Percentiles rank a stretch among this genome's conserved stretches.
These are phyloP conservation scores for Gila robusta DNA, from an alignment of 2,797 vertebrate species.

Conservation along the genomic window DNA sequence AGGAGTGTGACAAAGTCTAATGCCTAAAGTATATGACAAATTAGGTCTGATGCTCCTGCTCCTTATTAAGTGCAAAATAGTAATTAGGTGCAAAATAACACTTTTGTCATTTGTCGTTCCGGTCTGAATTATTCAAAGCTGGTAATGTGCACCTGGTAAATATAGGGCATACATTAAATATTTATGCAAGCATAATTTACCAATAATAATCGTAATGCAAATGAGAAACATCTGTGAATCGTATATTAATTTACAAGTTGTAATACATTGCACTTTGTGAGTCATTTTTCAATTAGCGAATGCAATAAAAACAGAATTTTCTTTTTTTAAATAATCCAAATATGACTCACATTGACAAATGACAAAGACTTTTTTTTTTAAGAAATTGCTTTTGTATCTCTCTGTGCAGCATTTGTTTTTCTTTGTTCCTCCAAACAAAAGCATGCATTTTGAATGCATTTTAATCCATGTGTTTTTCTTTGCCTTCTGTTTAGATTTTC, in stretches of 20 bases:
- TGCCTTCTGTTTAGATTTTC: neutral
- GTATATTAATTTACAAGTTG: neutral
- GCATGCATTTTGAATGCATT: neutral
- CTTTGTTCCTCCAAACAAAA: neutral
- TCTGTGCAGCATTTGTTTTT: neutral
- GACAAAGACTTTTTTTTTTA: neutral
- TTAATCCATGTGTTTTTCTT: neutral
- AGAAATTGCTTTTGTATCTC: neutral
- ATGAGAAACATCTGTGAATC: neutral
- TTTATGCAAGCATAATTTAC: constrained; percentile 2
- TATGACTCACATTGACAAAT: neutral
- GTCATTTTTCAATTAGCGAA: neutral
- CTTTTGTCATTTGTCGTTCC: neutral
- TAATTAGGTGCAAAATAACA: neutral
- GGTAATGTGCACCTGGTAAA: constrained; percentile 21
- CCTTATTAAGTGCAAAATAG: neutral
- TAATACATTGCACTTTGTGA: neutral
- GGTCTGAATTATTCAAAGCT: constrained; percentile 12
- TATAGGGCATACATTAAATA: constrained; percentile 8
- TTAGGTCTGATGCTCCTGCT: neutral
- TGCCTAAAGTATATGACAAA: neutral
- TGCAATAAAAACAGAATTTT: neutral
- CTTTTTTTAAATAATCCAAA: neutral
- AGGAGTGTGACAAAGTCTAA: neutral
- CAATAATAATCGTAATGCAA: neutral